Conservation (phyloP, 2,797 vertebrate genomes). For the Microhierax caerulescens region DNA sequence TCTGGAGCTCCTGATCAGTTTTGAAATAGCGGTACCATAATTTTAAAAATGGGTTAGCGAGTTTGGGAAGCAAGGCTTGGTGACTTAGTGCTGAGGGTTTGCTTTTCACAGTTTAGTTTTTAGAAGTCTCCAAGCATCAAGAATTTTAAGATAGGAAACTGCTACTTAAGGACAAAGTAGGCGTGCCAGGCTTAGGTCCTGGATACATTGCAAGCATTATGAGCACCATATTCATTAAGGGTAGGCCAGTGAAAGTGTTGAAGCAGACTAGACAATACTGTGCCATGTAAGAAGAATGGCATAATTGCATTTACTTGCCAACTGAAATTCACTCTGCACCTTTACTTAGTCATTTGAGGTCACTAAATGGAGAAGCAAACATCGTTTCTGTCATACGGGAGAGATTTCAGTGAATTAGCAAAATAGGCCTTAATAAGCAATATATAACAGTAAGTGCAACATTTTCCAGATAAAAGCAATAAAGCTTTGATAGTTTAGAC, state of each 20-base stretch:
- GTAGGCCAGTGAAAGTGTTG: not conserved
- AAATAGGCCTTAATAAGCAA: slow-evolving; percentile 1
- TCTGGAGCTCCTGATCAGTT: not conserved
- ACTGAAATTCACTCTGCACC: not conserved
- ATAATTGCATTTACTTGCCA: not conserved
- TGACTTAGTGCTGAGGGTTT: not conserved
- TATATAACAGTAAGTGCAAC: not conserved
- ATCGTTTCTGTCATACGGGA: not conserved
- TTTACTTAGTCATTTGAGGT: not conserved
- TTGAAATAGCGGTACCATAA: not conserved
- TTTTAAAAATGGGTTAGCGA: not conserved
- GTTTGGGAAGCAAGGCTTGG: not conserved
- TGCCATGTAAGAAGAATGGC: not conserved
- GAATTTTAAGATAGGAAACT: not conserved
- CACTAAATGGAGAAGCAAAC: not conserved
- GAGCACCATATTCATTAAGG: not conserved
- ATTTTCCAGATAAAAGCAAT: slow-evolving; percentile 27
- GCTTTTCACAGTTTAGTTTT: not conserved
- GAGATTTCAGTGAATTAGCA: slow-evolving; percentile 32
- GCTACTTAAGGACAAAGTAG: not conserved
- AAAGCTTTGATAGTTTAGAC: slow-evolving; percentile 4
- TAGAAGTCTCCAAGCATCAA: not conserved
- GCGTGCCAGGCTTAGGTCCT: not conserved
- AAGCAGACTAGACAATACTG: not conserved
- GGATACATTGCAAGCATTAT: not conserved